These are phyloP conservation scores for Stylophora pistillata DNA, from an alignment of 64 coral and sea anemone genomes.

Conservation along the genomic window DNA sequence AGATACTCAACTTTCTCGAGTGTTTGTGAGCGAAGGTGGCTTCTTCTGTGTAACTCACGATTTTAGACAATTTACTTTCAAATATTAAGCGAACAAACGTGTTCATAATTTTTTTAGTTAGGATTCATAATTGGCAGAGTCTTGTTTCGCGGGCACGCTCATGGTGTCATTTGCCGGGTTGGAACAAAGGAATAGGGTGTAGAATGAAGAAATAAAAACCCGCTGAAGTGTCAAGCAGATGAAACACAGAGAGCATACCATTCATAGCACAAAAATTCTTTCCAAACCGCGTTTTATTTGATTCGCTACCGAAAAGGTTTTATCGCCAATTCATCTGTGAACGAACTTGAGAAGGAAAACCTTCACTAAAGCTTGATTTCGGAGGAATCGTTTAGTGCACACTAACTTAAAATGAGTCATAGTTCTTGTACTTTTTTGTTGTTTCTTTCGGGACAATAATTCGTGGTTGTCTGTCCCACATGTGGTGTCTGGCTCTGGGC, in stretches of 20 bases:
- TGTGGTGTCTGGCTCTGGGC: neutral
- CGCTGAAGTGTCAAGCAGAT: constrained; percentile 40
- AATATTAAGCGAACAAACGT: no score
- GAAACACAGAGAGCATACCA: constrained; percentile 13
- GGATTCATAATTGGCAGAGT: neutral
- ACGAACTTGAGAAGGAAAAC: neutral
- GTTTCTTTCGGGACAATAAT: neutral
- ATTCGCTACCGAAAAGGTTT: neutral
- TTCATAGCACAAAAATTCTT: constrained; percentile 5
- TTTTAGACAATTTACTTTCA: no score
- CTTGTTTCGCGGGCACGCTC: neutral
- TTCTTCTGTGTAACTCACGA: no score
- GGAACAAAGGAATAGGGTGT: constrained; percentile 26
- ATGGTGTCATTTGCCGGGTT: constrained; percentile 7
- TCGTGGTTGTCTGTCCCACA: constrained; percentile 2
- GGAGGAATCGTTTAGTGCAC: no score
- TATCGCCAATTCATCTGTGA: constrained; percentile 4
- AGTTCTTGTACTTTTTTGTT: neutral
- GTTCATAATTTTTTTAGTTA: neutral
- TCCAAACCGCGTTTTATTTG: constrained; percentile 1
- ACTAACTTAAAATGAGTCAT: no score
- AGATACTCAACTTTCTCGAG: no score
- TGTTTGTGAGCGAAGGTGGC: no score
- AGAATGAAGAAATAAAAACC: constrained; percentile 26
- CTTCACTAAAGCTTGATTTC: no score